Evolutionary conservation across 2,888 invertebrate species (phyloP), one percentile per base, ranked within the genome.

Genomic region (Lissonota sp.): DNA sequence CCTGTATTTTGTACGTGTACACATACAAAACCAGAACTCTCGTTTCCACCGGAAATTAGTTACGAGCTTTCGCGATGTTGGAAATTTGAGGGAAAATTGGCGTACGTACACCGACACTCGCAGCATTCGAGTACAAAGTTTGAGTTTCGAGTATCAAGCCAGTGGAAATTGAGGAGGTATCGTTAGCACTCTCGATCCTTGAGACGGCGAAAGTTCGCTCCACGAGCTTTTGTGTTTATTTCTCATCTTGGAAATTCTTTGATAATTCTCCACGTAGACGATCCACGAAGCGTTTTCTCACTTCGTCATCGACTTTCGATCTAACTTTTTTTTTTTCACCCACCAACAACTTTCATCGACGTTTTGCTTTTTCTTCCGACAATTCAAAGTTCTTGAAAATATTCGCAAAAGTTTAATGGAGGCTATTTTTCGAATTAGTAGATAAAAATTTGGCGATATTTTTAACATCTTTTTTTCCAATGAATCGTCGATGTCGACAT

Each of bases 1-100:
- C 44, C 10, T 44, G 44, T n/a, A 49, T 12, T 39, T 37, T 39
- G 51, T 53, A 58, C 58, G 46, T 51, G 6, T 10, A 26, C n/a
- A 10, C 8, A 37, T 7, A 16, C 49, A 49, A 46, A 57, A 37
- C 57, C 57, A 66, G 66, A 16, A 51, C 57, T 10, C 63, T 66
- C 74, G 58, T 66, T 49, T 71, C 57, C 37, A 55, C 73, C 64
- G 77, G 69, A 81, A 73, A 81, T 81, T 81, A 74, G 77, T 64
- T 46, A 70, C 73, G 58, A 74, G 73, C 81, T 77, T 77, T 76
- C 63, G 16, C 69, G 74, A 81, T 70, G 81, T 78, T 81, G 69
- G 60, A 60, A 78, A 81, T 77, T 77, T 66, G 66, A 12, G 14
- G 14, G 66, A 66, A 60, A 78, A 69, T 70, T 46, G 70, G 64